A percentile compares a stretch with the other conserved stretches of the same genome.
Conservation (phyloP, 2,888 invertebrate species). For the Volucella bombylans region DNA sequence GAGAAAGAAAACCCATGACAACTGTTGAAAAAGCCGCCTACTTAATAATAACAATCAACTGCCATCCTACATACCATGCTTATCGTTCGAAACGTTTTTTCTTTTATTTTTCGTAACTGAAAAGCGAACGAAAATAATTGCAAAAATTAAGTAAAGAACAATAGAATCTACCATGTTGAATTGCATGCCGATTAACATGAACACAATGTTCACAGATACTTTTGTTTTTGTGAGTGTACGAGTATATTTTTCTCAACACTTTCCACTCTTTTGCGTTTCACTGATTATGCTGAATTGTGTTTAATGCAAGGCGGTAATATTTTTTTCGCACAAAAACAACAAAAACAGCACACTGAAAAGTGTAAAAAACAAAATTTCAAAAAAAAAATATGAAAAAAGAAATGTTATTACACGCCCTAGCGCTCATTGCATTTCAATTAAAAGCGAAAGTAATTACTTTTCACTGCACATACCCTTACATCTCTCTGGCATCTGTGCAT, state of each 20-base stretch:
- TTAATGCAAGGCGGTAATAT: constrained; percentile 43
- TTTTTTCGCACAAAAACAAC: neutral
- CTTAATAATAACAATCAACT: neutral
- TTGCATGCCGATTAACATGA: constrained; percentile 15
- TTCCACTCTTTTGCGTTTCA: constrained; percentile 21
- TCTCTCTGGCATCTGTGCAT: constrained; percentile 19
- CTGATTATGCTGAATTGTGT: constrained; percentile 40
- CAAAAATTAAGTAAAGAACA: constrained; percentile 29
- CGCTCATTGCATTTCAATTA: constrained; percentile 64
- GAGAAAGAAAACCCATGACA: too few species aligned
- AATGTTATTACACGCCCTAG: constrained; percentile 53
- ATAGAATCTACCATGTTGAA: constrained; percentile 30
- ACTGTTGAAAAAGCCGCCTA: neutral
- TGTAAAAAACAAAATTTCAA: constrained; percentile 3
- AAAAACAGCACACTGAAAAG: constrained; percentile 26
- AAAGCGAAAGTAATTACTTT: constrained; percentile 72
- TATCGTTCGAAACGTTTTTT: too few species aligned
- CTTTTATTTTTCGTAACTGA: neutral
- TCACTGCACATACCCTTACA: constrained; percentile 44
- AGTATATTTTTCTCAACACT: constrained; percentile 8
- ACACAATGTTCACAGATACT: constrained; percentile 9
- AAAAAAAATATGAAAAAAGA: constrained; percentile 27
- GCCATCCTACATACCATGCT: neutral
- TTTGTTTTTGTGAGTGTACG: neutral
- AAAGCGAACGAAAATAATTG: constrained; percentile 13